phyloP scores from a whole-genome alignment of 2,888 invertebrate species.

The Eucera pruinosa region DNA sequence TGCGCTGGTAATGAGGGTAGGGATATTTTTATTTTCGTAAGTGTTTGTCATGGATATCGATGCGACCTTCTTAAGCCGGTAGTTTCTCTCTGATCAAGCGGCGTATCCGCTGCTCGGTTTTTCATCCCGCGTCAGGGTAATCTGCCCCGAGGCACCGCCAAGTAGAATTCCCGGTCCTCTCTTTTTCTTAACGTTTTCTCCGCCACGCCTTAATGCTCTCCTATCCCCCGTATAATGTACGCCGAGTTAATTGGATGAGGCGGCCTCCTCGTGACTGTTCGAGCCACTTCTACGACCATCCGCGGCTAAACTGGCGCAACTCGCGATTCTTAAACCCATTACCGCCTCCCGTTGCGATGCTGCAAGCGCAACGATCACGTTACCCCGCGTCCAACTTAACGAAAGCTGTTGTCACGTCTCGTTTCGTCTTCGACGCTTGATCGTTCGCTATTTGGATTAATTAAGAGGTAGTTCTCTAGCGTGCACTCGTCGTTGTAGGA shows the following conservation, averaged over 20 bases:
- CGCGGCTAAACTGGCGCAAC: conserved; percentile 49
- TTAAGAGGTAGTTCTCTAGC: too few relatives aligned
- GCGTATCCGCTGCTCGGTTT: conserved; percentile 52
- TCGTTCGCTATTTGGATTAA: too few relatives aligned
- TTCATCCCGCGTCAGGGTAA: conserved; percentile 56
- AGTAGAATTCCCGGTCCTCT: conserved; percentile 52
- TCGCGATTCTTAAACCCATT: conserved; percentile 62
- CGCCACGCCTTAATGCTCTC: conserved; percentile 62
- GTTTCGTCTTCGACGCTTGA: neutral
- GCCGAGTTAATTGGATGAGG: conserved; percentile 74
- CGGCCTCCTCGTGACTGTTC: conserved; percentile 63
- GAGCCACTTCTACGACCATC: conserved; percentile 51
- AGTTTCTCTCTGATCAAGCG: conserved; percentile 38
- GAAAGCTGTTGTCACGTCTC: neutral
- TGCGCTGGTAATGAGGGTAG: neutral
- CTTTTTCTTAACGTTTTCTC: conserved; percentile 61
- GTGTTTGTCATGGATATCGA: conserved; percentile 21
- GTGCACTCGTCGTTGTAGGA: too few relatives aligned
- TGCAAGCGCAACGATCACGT: conserved; percentile 9
- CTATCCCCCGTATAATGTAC: conserved; percentile 67
- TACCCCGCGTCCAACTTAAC: conserved; percentile 12
- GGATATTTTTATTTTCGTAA: conserved; percentile 22
- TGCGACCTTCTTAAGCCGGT: neutral
- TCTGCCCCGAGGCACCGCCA: conserved; percentile 47
- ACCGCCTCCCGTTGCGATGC: conserved; percentile 13